Evolutionary conservation across 2,113 vertebrate species (phyloP).

Genomic region (Entelurus aequoreus): DNA sequence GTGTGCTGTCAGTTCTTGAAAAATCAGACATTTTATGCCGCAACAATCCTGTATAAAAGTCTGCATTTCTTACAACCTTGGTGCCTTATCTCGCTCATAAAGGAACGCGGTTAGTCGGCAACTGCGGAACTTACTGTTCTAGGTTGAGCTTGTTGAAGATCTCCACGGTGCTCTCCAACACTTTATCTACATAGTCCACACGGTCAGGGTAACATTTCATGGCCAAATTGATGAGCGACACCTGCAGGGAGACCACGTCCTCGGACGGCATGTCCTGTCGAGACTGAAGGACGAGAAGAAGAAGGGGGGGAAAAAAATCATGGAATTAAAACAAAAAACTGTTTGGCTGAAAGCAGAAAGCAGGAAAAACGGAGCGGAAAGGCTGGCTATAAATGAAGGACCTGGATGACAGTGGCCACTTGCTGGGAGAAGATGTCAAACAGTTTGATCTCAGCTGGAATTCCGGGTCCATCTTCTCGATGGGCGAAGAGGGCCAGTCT

Average conservation of each 20-base stretch:
- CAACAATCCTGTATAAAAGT: too few relatives aligned
- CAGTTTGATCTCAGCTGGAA: constrained; percentile 94
- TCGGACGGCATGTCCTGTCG: constrained; percentile 98
- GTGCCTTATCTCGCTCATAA: background rate
- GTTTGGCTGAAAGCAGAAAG: background rate
- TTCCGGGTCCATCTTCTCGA: constrained; percentile 96
- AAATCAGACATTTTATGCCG: too few relatives aligned
- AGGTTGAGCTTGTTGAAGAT: constrained; percentile 98
- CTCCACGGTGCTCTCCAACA: constrained; percentile 95
- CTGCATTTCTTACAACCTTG: too few relatives aligned
- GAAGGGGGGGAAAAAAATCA: background rate
- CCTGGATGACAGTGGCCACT: constrained; percentile 97
- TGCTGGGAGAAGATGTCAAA: constrained; percentile 99
- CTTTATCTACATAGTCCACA: constrained; percentile 98
- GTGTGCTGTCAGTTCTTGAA: too few relatives aligned
- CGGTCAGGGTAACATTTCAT: constrained; percentile 98
- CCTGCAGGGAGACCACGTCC: constrained; percentile 95
- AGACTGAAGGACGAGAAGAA: constrained; percentile 72
- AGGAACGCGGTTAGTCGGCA: background rate
- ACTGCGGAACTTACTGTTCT: constrained; percentile 84
- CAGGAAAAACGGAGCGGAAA: too few relatives aligned
- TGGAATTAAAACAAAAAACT: background rate
- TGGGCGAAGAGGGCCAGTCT: constrained; percentile 96
- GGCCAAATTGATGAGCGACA: constrained; percentile 96
- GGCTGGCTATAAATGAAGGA: constrained; percentile 30